Conservation (phyloP, 2,888 invertebrate species). For the Achlya flavicornis region DNA sequence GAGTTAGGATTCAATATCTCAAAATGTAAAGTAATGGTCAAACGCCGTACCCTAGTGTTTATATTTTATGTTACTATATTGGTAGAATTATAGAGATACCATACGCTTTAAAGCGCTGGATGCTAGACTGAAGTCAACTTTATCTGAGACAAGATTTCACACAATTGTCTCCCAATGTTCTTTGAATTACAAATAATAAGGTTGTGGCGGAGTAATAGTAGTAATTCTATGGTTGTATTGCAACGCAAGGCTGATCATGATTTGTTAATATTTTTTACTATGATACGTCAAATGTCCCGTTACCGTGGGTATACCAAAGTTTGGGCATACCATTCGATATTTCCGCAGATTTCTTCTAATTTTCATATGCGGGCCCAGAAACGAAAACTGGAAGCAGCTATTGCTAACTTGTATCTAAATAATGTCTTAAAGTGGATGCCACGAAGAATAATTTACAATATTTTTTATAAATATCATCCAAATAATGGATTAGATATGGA, state of each 20-base stretch:
- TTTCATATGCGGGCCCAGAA: constrained; percentile 58
- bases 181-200: too few species aligned
- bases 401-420: constrained; percentile 45
- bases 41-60: too few species aligned
- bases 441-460: constrained; percentile 56
- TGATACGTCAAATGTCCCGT: constrained; percentile 74
- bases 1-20: too few species aligned
- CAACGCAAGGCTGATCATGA: neutral
- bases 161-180: neutral
- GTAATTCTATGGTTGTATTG: neutral
- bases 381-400: constrained; percentile 53
- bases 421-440: constrained; percentile 47
- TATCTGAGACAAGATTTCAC: neutral
- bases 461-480: constrained; percentile 67
- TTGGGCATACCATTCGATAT: constrained; percentile 78
- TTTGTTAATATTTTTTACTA: too few species aligned
- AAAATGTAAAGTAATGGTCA: too few species aligned
- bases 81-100: too few species aligned
- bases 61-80: too few species aligned
- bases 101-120: too few species aligned
- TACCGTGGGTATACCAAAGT: constrained; percentile 75
- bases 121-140: too few species aligned
- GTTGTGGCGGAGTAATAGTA: neutral
- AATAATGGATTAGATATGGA: constrained; percentile 71
- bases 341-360: constrained; percentile 74